phyloP scores from a whole-genome alignment of 2,113 vertebrate species.

The Corythoichthys intestinalis region DNA sequence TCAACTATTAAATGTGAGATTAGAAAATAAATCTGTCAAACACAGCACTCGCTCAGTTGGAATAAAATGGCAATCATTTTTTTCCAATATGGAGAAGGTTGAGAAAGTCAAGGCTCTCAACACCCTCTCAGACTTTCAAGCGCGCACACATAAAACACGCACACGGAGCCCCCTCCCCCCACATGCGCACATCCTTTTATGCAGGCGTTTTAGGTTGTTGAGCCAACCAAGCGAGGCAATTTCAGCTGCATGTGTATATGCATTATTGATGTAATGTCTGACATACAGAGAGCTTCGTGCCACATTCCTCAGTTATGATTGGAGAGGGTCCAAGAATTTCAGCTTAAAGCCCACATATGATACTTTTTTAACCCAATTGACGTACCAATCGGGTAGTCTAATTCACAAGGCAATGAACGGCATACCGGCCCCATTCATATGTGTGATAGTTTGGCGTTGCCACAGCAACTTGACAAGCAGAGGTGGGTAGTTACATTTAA shows the following conservation, averaged over 20 bases:
- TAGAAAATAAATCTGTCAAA: not conserved
- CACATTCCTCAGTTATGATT: constrained; percentile 33
- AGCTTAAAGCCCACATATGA: constrained; percentile 3
- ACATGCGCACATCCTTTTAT: constrained; percentile 44
- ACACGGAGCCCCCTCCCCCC: not conserved
- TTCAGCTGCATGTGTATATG: constrained; percentile 48
- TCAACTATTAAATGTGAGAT: not conserved
- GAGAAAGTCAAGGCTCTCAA: constrained; percentile 44
- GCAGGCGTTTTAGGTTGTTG: constrained; percentile 43
- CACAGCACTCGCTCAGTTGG: not conserved
- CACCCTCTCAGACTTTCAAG: constrained; percentile 23
- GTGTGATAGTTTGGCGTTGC: no score
- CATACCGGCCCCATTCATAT: no score
- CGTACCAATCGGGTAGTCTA: no score
- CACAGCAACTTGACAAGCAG: no score
- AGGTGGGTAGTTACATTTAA: no score
- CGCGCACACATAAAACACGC: constrained; percentile 15
- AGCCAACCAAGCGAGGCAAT: constrained; percentile 48
- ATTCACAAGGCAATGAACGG: no score
- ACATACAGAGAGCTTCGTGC: constrained; percentile 38
- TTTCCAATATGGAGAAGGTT: constrained; percentile 27
- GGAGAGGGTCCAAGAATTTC: not conserved
- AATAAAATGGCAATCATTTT: constrained; percentile 18
- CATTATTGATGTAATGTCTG: constrained; percentile 66
- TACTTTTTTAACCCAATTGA: no score